phyloP scores from a whole-genome alignment of 2,113 vertebrate species.

The Chinchilla lanigera region DNA sequence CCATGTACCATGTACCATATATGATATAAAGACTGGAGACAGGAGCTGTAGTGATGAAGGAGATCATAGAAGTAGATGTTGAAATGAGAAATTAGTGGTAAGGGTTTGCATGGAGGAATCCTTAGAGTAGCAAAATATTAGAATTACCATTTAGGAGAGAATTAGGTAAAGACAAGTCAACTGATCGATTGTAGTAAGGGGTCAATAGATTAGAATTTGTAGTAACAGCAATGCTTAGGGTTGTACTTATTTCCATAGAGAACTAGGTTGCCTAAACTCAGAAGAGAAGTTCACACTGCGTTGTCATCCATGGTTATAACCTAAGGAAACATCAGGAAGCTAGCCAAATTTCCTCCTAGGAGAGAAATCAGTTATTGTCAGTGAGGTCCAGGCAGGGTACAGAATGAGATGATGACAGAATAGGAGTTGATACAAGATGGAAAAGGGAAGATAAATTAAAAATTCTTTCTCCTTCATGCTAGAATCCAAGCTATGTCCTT shows the following conservation, averaged over 20 bases:
- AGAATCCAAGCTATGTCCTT: background rate
- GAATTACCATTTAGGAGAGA: background rate
- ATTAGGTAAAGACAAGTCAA: background rate
- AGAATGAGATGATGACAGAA: background rate
- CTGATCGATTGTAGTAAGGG: background rate
- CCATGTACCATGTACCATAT: background rate
- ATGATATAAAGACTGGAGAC: background rate
- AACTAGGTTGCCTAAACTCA: background rate
- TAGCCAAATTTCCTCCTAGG: background rate
- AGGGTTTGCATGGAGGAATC: background rate
- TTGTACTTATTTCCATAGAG: background rate
- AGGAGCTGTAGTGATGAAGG: background rate
- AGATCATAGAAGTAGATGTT: background rate
- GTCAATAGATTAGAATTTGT: background rate
- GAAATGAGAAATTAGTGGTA: background rate
- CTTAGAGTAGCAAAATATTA: background rate
- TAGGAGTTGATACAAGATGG: background rate
- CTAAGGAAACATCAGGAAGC: background rate
- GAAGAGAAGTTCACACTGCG: background rate
- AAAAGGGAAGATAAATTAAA: background rate
- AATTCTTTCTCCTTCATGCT: background rate
- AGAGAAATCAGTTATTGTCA: background rate
- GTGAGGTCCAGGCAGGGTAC: rapidly evolving
- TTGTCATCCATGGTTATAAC: rapidly evolving
- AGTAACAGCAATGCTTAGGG: background rate